A percentile compares a stretch with the other conserved stretches of the same genome.
These are phyloP conservation scores for Ferrisia virgata DNA, from an alignment of 2,888 invertebrate genomes.

Conservation along the genomic window DNA sequence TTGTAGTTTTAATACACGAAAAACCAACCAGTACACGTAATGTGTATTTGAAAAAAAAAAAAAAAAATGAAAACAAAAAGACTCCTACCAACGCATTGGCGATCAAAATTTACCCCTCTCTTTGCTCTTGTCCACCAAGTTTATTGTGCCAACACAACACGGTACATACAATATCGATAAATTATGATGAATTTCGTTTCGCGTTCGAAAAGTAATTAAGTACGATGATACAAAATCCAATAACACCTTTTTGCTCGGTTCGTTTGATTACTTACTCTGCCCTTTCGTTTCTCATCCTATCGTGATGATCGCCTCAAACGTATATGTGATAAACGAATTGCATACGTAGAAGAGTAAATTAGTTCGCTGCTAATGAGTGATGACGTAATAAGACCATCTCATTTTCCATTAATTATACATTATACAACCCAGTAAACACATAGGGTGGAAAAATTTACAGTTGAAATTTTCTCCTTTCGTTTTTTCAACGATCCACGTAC, in stretches of 20 bases:
- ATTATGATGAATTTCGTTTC: constrained; percentile 10
- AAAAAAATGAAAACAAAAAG: background rate
- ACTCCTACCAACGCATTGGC: background rate
- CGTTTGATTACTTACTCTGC: background rate
- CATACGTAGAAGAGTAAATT: too few relatives aligned
- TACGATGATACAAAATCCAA: constrained; percentile 31
- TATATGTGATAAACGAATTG: too few relatives aligned
- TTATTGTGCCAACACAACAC: background rate
- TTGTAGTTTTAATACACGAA: constrained; percentile 38
- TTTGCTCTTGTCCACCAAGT: background rate
- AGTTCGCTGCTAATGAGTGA: too few relatives aligned
- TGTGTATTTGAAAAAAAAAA: background rate
- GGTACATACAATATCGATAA: background rate
- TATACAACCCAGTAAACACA: too few relatives aligned
- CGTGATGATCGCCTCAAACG: background rate
- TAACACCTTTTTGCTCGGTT: constrained; percentile 4
- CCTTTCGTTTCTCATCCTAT: too few relatives aligned
- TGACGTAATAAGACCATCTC: too few relatives aligned
- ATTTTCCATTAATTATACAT: too few relatives aligned
- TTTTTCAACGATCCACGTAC: too few relatives aligned
- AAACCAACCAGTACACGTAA: background rate
- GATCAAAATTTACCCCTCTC: background rate
- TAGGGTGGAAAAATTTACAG: too few relatives aligned
- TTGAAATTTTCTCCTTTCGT: too few relatives aligned
- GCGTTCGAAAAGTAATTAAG: constrained; percentile 32